These are phyloP conservation scores for Lampropteryx suffumata DNA, from an alignment of 2,888 invertebrate species.

Conservation along the genomic window DNA sequence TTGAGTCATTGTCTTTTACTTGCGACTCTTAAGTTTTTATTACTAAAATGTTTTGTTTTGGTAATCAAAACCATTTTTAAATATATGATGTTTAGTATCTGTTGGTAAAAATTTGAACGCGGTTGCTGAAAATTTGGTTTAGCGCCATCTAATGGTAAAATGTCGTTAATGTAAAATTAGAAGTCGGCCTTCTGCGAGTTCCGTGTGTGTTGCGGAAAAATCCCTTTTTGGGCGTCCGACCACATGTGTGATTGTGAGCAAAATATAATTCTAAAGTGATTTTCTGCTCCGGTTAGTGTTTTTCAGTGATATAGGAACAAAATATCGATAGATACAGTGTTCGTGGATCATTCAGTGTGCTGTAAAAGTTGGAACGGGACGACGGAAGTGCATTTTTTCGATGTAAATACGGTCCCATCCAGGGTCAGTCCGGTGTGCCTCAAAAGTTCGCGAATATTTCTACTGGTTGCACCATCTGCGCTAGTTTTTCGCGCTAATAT, in stretches of 20 bases:
- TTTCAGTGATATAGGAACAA: constrained; percentile 61
- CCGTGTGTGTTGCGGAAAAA: constrained; percentile 84
- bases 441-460: constrained; percentile 67
- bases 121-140: constrained; percentile 39
- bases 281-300: constrained; percentile 58
- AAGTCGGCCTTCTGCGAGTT: constrained; percentile 81
- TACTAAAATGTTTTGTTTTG: too few relatives aligned
- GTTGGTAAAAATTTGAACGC: constrained; percentile 48
- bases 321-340: constrained; percentile 63
- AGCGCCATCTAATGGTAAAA: constrained; percentile 73
- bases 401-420: constrained; percentile 80
- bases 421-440: constrained; percentile 79
- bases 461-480: constrained; percentile 50
- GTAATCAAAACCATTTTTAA: constrained; percentile 32
- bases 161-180: constrained; percentile 74
- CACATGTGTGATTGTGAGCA: constrained; percentile 85
- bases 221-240: constrained; percentile 87
- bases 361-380: constrained; percentile 65
- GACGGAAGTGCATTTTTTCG: constrained; percentile 80
- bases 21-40: too few relatives aligned
- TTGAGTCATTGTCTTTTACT: too few relatives aligned
- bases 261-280: constrained; percentile 77
- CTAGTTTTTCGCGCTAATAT: constrained; percentile 51
- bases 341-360: constrained; percentile 62
- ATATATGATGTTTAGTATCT: not conserved